A percentile compares a stretch with the other conserved stretches of the same genome.
Conservation (phyloP, 2,113 vertebrate genomes). For the Oncorhynchus kisutch region DNA sequence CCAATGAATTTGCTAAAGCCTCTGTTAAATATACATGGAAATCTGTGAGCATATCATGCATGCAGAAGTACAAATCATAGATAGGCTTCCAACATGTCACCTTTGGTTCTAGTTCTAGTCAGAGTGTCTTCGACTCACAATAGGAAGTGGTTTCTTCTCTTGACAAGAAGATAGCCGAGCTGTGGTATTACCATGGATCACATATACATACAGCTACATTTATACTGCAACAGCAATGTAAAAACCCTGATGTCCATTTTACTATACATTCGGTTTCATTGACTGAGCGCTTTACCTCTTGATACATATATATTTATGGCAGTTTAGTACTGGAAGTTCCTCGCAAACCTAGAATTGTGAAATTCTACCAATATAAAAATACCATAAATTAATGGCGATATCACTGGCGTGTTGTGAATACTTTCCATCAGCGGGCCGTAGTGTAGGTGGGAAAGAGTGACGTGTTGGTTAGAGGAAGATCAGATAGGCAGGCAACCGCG, state of each 20-base stretch:
- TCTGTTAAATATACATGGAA: constrained; percentile 13
- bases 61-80: constrained; percentile 60
- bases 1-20: neutral
- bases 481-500: too few relatives aligned
- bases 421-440: neutral
- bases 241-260: too few relatives aligned
- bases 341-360: too few relatives aligned
- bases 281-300: too few relatives aligned
- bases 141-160: constrained; percentile 83
- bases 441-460: neutral
- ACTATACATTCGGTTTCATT: too few relatives aligned
- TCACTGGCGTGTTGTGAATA: neutral
- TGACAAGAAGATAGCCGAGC: constrained; percentile 66
- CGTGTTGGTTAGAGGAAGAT: neutral
- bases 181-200: constrained; percentile 64
- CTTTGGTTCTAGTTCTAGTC: constrained; percentile 50
- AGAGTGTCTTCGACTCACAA: constrained; percentile 49
- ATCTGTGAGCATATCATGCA: constrained; percentile 53
- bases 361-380: too few relatives aligned
- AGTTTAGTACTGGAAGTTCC: too few relatives aligned
- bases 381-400: too few relatives aligned
- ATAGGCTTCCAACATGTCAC: constrained; percentile 40
- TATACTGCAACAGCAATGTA: neutral
- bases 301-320: too few relatives aligned
- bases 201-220: constrained; percentile 50